These are phyloP conservation scores for Leptothorax acervorum DNA, from an alignment of 2,888 invertebrate species.

Conservation along the genomic window DNA sequence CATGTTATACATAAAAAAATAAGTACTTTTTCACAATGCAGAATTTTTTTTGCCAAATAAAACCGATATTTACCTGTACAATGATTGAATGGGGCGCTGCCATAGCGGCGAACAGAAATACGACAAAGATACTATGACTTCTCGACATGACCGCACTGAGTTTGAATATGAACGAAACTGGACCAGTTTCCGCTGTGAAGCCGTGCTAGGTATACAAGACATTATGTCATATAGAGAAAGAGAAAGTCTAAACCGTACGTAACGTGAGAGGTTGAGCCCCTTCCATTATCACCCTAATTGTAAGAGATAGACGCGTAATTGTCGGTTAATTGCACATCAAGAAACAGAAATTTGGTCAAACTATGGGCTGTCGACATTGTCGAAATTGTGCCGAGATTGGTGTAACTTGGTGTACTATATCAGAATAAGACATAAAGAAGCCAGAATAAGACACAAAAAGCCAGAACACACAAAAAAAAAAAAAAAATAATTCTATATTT, in stretches of 20 bases:
- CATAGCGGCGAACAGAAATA: conserved; percentile 69
- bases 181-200: conserved; percentile 78
- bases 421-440: background rate
- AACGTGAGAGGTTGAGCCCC: conserved; percentile 65
- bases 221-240: conserved; percentile 80
- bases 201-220: conserved; percentile 69
- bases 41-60: background rate
- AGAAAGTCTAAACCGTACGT: conserved; percentile 75
- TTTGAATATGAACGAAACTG: conserved; percentile 82
- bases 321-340: conserved; percentile 68
- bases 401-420: background rate
- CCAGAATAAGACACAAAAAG: background rate
- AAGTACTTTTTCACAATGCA: background rate
- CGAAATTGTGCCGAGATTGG: background rate
- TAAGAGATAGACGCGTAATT: conserved; percentile 60
- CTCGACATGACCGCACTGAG: conserved; percentile 80
- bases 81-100: conserved; percentile 64
- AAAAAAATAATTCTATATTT: background rate
- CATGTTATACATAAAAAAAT: background rate
- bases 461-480: background rate
- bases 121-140: conserved; percentile 69
- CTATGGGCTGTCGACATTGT: background rate
- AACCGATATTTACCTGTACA: conserved; percentile 73
- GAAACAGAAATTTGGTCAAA: conserved; percentile 57
- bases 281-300: conserved; percentile 64